Base-by-base conservation (phyloP, 2,888 invertebrate genomes). In the Muscina levida region DNA sequence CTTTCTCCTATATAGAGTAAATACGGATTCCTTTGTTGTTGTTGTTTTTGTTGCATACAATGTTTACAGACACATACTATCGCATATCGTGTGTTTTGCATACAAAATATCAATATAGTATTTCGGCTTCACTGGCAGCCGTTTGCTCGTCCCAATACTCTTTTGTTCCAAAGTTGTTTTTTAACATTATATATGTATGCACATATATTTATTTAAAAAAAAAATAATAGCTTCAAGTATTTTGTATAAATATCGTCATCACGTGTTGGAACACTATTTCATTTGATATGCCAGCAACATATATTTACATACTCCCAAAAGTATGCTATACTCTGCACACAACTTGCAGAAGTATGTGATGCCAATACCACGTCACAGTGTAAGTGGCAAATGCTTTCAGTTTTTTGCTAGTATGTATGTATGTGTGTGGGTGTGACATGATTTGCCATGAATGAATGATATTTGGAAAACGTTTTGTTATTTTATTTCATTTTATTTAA, bases 401-500 rank as follows among this genome's bases (percentile, higher is more conserved):
- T 42, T 8, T 15, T 8, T 42, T 70, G 66, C 56, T 75, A 59
- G 37, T 11, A 53, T 53, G 39, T 15, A 39, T 1, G 17, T 15
- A 39, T 39, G 39, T 53, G 22, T 39, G 42, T 56, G 13, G 4
- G 44, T 44, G 44, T 44, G 44, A 44, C 10, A 13, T 56, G 56
- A 5, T 26, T 66, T 59, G 70, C 37, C n/a, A 15, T 37, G 62
- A 53, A 62, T 75, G 67, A 72, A 68, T 62, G 72, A 72, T 77
- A 77, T 80, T 77, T 80, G 76, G 65, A 70, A 77, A 77, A 80
- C 51, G 77, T 73, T 80, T 77, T 72, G 72, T 77, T 80, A 66
- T 70, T 70, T 77, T 73, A 62, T 62, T 62, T 73, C 70, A 62
- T 62, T 62, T 62, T 13, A 42, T 42, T 39, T 39, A 31, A 31